Base-by-base conservation (phyloP, 2,113 vertebrate species). In the Megalops atlanticus region DNA sequence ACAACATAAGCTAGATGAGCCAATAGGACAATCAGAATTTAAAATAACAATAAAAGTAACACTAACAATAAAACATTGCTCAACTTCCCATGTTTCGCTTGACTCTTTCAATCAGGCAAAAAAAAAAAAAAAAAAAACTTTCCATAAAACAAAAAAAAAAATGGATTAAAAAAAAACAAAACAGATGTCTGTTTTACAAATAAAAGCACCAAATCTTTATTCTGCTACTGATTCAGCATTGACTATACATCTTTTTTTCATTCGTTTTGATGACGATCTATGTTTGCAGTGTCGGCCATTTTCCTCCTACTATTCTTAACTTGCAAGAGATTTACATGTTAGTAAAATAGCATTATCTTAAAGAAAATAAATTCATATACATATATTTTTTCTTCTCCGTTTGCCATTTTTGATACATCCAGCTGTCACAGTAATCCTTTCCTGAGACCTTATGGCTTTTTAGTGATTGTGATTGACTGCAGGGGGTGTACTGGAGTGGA, bases 341-440 rank as follows among this genome's bases (percentile, higher is more conserved):
- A 92, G 85, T 91, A 92, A 93, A 93, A 92, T 89, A 93, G 86
- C 89, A 88, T 89, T 88, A 91, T 88, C 41, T 86, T 85, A 87
- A 86, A 88, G 85, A 90, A 93, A 92, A 92, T 91, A 91, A 88
- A 84, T 87, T 78, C 73, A 87, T 90, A 87, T 85, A 83, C 85
- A 84, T 86, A 86, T 88, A 83, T 86, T 81, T 88, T 82, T 45
- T 36, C 54, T 24, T 39, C 41, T 49, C 33, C 24, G 36, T 52
- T 52, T 77, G 4, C 79, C 49, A 64, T 41, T 83, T 71, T 82
- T 80, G 77, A 82, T 84, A 86, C 84, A 85, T 86, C 77, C 78
- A 87, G 80, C 76, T 85, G 84, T 86, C 80, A 82, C 84, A 88
- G 84, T 71, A 27, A 85, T 85, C 83, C 69, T 82, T 90, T 92